Evolutionary conservation across 2,113 vertebrate species (phyloP), one percentile per base, ranked within the genome.

Genomic region (Odontesthes bonariensis): DNA sequence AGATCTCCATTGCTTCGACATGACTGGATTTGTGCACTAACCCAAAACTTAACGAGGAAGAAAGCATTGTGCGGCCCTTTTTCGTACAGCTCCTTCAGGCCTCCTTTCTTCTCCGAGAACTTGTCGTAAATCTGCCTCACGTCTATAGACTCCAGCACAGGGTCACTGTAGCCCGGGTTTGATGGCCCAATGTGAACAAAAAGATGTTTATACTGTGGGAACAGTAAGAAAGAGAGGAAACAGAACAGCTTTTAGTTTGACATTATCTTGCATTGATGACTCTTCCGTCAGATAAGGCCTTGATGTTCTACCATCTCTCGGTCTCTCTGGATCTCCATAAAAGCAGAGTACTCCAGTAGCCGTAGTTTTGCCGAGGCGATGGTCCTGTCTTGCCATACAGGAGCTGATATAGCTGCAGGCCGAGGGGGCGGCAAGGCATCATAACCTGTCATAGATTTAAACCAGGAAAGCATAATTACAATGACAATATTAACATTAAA

Each of bases 111-210:
- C 94, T 98, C 97, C 0, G 97, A 97, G 79, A 98, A 98, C 86
- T 98, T 98, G 93, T 98, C 97, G 0, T 98, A 98, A 93, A 98
- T 98, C 95, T 98, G 97, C 73, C 97, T 95, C 73, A 98, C 96
- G 5, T 98, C 97, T 75, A 98, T 96, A 0, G 97, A 96, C 91
- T 98, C 97, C 93, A 98, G 90, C 23, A 97, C 94, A 0, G 97
- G 97, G 70, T 98, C 97, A 0, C 92, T 96, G 95, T 97, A 97
- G 23, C 95, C 95, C 5, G 97, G 96, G 90, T 96, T 97, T 0
- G 96, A 96, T 87, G 97, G 97, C 68, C 96, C 96, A 42, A 98
- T 98, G 92, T 98, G 97, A 81, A 98, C 97, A 16, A 98, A 98
- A 90, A 98, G 95, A 93, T 98, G 97, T 92, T 97, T 98, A 88